A percentile compares a stretch with the other conserved stretches of the same genome.
phyloP scores from a whole-genome alignment of 2,797 vertebrate genomes.

The Tragelaphus oryx region DNA sequence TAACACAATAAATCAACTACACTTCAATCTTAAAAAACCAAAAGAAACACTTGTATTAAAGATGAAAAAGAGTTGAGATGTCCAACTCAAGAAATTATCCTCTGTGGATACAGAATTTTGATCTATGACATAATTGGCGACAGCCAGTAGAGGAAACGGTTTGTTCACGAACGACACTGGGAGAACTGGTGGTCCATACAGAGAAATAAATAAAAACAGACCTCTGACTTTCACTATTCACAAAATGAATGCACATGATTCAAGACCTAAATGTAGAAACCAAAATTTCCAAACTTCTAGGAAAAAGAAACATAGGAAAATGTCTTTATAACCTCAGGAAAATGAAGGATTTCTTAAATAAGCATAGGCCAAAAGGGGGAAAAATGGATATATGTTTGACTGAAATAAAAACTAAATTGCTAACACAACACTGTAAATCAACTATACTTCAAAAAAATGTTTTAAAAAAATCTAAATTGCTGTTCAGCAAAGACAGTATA shows the following conservation, averaged over 20 bases:
- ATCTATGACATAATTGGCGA: background rate
- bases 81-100: background rate
- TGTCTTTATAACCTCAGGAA: background rate
- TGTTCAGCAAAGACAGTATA: background rate
- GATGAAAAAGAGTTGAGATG: background rate
- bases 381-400: background rate
- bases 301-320: background rate
- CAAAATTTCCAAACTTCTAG: background rate
- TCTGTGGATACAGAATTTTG: background rate
- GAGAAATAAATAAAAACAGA: background rate
- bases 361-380: background rate
- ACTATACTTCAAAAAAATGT: background rate
- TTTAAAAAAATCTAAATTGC: background rate
- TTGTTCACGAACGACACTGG: background rate
- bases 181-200: background rate
- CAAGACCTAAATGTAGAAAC: background rate
- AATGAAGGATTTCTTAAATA: background rate
- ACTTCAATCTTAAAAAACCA: background rate
- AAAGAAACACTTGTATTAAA: background rate
- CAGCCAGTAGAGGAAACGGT: background rate
- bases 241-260: background rate
- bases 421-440: background rate
- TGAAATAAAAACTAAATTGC: constrained; percentile 2
- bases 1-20: background rate
- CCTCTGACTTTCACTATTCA: background rate